phyloP scores from a whole-genome alignment of 2,888 invertebrate species.

The Mystacides longicornis region DNA sequence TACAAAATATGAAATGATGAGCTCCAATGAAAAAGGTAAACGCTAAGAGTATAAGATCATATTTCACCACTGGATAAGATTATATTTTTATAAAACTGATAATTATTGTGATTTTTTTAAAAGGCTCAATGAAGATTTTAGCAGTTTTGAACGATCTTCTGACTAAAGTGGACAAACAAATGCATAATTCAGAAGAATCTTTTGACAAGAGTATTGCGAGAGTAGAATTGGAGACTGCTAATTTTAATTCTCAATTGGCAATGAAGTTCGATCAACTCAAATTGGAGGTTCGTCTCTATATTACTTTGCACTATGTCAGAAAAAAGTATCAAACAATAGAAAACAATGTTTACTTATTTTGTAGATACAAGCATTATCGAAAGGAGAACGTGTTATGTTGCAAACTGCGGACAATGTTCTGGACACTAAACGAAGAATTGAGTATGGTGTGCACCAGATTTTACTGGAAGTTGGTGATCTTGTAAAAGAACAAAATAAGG shows the following conservation, averaged over 20 bases:
- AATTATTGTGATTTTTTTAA: slow-evolving; percentile 7
- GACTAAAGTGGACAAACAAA: slow-evolving; percentile 44
- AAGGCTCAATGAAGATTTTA: slow-evolving; percentile 45
- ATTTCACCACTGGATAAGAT: too few relatives aligned
- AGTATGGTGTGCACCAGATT: slow-evolving; percentile 78
- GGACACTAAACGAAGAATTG: slow-evolving; percentile 75
- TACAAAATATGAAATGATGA: slow-evolving; percentile 42
- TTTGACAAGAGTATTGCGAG: slow-evolving; percentile 53
- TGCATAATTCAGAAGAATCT: slow-evolving; percentile 45
- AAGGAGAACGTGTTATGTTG: slow-evolving; percentile 69
- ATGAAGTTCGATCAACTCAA: slow-evolving; percentile 48
- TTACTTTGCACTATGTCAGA: neutral
- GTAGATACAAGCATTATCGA: slow-evolving; percentile 53
- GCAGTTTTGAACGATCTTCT: slow-evolving; percentile 47
- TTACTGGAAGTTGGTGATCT: slow-evolving; percentile 66
- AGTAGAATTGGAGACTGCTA: slow-evolving; percentile 48
- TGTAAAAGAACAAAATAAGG: slow-evolving; percentile 56
- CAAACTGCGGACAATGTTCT: slow-evolving; percentile 79
- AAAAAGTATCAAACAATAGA: neutral
- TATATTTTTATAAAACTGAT: neutral
- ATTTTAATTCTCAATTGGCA: slow-evolving; percentile 48
- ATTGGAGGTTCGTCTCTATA: slow-evolving; percentile 38
- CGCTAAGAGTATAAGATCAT: neutral
- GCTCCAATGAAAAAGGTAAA: slow-evolving; percentile 42
- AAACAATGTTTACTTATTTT: neutral